Percentiles rank a stretch among this genome's conserved stretches.
Conservation (phyloP, 35 echinoderm and acorn worm species). For the Apostichopus japonicus region DNA sequence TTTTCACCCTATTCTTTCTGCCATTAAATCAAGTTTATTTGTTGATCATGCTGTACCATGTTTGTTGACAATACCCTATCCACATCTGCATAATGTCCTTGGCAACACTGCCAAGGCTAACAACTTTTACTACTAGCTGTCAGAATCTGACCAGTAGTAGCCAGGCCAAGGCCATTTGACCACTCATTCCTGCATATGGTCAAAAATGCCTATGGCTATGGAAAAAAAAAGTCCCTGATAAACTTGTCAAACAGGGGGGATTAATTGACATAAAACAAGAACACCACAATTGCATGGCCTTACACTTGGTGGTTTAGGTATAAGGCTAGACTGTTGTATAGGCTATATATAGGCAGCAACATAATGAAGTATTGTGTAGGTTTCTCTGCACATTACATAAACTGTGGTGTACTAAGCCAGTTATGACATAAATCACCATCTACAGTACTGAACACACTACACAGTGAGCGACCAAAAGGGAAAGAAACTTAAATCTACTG, state of each 20-base stretch:
- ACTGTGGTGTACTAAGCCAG: no score
- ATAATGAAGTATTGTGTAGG: no score
- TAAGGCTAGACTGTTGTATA: no score
- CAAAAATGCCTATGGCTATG: constrained; percentile 29
- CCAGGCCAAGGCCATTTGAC: constrained; percentile 41
- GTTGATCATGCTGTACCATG: constrained; percentile 18
- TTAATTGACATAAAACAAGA: constrained; percentile 47
- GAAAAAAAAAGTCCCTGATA: constrained; percentile 2
- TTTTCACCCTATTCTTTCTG: neutral
- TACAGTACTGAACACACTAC: no score
- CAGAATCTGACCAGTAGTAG: neutral
- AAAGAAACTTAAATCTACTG: no score
- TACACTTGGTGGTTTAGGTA: no score
- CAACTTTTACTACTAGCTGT: constrained; percentile 6
- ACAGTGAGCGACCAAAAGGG: no score
- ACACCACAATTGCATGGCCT: neutral
- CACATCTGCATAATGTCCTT: constrained; percentile 27
- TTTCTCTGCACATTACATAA: no score
- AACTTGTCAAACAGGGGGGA: constrained; percentile 49
- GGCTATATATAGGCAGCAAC: no score
- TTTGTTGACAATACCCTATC: constrained; percentile 27
- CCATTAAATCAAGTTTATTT: constrained; percentile 2
- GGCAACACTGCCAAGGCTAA: constrained; percentile 18
- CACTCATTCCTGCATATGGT: constrained; percentile 34
- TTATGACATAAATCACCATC: no score